phyloP scores from a whole-genome alignment of 2,888 invertebrate species.

The Polia nebulosa region DNA sequence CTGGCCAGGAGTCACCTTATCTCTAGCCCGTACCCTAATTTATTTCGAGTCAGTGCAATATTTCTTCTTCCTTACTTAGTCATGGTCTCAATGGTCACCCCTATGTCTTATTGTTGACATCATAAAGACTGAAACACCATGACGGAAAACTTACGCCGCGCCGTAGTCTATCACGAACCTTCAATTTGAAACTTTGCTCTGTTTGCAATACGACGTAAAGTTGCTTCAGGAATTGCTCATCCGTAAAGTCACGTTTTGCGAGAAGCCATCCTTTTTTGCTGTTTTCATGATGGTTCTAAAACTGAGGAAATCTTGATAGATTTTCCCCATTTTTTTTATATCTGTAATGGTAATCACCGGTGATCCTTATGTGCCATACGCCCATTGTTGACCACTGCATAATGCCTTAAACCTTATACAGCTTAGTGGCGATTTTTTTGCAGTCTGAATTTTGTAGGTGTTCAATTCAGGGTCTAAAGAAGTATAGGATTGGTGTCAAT shows the following conservation, averaged over 20 bases:
- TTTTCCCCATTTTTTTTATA: neutral
- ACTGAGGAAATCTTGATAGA: neutral
- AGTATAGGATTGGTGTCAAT: neutral
- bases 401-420: neutral
- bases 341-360: neutral
- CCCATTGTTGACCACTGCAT: neutral
- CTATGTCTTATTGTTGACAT: neutral
- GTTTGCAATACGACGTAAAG: neutral
- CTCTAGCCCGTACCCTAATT: neutral
- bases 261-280: neutral
- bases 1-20: too few relatives aligned
- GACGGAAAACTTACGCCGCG: too few relatives aligned
- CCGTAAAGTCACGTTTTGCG: neutral
- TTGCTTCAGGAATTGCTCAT: neutral
- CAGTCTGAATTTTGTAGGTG: too few relatives aligned
- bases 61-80: neutral
- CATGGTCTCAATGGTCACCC: neutral
- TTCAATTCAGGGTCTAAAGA: neutral
- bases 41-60: neutral
- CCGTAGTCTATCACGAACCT: neutral
- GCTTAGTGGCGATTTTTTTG: neutral
- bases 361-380: neutral
- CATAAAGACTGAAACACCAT: too few relatives aligned
- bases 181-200: neutral
- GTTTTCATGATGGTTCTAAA: neutral